Percentiles rank a stretch among this genome's conserved stretches.
These are phyloP conservation scores for Pterois miles DNA, from an alignment of 2,797 vertebrate genomes.

Conservation along the genomic window DNA sequence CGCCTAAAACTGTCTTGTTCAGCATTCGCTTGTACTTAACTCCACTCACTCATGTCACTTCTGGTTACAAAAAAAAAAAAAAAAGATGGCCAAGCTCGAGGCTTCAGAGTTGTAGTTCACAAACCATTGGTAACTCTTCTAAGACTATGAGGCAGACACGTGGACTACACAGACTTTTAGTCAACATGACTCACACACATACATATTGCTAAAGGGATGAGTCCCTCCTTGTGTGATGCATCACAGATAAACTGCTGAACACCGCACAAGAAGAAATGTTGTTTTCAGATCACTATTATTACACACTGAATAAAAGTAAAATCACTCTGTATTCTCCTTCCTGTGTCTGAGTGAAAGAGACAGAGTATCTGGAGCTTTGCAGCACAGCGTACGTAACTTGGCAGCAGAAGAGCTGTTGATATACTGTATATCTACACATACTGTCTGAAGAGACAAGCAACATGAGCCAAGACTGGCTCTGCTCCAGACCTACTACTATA, in stretches of 20 bases:
- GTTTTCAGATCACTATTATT: not conserved
- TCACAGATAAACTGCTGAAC: not conserved
- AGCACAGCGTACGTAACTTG: slow-evolving; percentile 5
- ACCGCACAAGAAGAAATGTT: not conserved
- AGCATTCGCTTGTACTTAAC: no score
- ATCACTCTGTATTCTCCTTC: not conserved
- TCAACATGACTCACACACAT: slow-evolving; percentile 6
- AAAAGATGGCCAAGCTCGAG: no score
- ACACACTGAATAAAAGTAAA: not conserved
- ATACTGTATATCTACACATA: slow-evolving; percentile 31
- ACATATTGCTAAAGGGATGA: not conserved
- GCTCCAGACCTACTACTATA: slow-evolving; percentile 19
- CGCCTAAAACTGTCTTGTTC: no score
- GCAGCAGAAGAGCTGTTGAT: slow-evolving; percentile 32
- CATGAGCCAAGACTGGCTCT: slow-evolving; percentile 45
- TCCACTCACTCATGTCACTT: no score
- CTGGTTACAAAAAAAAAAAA: no score
- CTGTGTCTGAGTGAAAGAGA: not conserved
- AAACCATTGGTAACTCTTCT: no score
- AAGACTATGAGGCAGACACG: not conserved
- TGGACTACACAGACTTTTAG: not conserved
- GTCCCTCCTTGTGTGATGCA: not conserved
- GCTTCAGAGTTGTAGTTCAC: no score
- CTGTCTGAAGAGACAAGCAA: slow-evolving; percentile 32
- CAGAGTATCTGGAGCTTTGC: not conserved